Evolutionary conservation across 2,888 invertebrate genomes (phyloP), one percentile per base, ranked within the genome.

Genomic region (Cheilosia scutellata): DNA sequence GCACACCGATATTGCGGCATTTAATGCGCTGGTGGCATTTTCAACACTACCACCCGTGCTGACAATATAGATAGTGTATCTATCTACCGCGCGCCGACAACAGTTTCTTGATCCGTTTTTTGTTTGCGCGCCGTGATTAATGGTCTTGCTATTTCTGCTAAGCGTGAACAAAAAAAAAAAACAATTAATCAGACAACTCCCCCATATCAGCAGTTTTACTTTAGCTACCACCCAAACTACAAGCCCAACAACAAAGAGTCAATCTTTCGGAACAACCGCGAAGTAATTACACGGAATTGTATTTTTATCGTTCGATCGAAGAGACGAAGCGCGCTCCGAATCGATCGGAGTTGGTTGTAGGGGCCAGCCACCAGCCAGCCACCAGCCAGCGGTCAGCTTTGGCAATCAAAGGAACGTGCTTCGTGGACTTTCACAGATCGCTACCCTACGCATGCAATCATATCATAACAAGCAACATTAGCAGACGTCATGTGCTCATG

Each of bases 261-360:
- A 80, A 86, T 77, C 82, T 77, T 47, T 72, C 62, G 82, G 82
- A 86, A 82, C 87, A 82, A 87, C 87, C 87, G 49, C 87, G 47
- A 74, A 82, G 82, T 51, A 87, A 87, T 87, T 87, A 87, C 87
- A 87, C 82, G 87, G 87, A 87, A 87, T 82, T 78, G 63, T 82
- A 70, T 82, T 82, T 87, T 87, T 71, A 87, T 87, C 82, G 76
- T 40, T 42, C 53, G 53, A 79, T 75, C 84, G 71, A 65, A 44
- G 13, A 33, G 63, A 7, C 42, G 62, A 62, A 33, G 68, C 47
- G 51, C 47, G 47, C 47, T 37, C 63, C 25, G 16, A 55, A 75
- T 66, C 66, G 66, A 76, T 76, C 51, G 58, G 49, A 16, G 33
- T 49, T 25, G 27, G 31, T n/a, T 33, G 47, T 44, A 44, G 62